These are phyloP conservation scores for Oasisia sp. DNA, from an alignment of 2,888 invertebrate species.

Conservation along the genomic window DNA sequence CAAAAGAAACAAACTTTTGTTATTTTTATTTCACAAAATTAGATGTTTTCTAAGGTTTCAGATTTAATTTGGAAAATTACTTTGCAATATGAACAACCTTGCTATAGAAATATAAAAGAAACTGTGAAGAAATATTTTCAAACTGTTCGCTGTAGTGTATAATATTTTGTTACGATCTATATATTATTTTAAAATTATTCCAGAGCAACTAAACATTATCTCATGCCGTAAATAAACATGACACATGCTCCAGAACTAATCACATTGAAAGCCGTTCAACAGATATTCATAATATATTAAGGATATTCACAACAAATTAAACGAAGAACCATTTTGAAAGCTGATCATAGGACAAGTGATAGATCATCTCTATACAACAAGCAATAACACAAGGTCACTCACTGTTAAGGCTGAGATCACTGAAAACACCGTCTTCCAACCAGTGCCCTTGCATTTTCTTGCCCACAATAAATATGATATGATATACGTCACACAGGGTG, in stretches of 20 bases:
- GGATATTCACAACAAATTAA: neutral
- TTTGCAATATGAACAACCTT: neutral
- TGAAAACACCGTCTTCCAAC: neutral
- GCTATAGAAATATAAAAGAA: too few relatives aligned
- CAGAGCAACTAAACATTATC: neutral
- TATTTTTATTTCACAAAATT: neutral
- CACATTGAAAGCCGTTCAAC: neutral
- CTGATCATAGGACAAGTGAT: neutral
- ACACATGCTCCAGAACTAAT: neutral
- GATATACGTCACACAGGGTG: neutral
- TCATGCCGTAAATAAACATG: neutral
- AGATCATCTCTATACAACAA: neutral
- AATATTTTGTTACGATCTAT: too few relatives aligned
- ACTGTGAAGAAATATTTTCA: neutral
- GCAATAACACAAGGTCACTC: constrained; percentile 1
- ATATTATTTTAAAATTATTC: neutral
- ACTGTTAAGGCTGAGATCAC: neutral
- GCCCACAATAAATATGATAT: constrained; percentile 17
- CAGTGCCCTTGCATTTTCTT: neutral
- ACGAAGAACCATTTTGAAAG: neutral
- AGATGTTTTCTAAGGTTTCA: neutral
- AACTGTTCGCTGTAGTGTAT: neutral
- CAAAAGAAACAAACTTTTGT: neutral
- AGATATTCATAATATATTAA: neutral
- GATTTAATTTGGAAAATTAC: neutral